These are phyloP conservation scores for Eretmocerus hayati DNA, from an alignment of 2,888 invertebrate species.

Conservation along the genomic window DNA sequence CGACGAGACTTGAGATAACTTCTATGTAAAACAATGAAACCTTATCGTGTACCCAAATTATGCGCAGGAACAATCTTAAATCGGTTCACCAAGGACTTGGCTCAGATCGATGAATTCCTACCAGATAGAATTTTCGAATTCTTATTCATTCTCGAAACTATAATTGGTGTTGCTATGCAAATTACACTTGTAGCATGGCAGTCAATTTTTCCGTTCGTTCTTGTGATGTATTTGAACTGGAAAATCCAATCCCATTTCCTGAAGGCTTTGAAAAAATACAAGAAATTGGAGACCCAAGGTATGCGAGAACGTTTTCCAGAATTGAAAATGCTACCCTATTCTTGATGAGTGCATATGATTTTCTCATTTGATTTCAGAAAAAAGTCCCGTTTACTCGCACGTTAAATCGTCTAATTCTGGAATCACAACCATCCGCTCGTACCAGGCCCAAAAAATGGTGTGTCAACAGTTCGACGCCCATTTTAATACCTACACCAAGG, in stretches of 20 bases:
- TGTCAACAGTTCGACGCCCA: neutral
- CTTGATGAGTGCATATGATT: neutral
- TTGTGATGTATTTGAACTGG: neutral
- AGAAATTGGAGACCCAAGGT: neutral
- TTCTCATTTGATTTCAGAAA: neutral
- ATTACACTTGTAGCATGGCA: neutral
- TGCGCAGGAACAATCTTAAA: constrained; percentile 64
- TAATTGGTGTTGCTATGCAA: neutral
- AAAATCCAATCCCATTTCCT: neutral
- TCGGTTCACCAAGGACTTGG: constrained; percentile 79
- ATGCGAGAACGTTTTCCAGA: no score
- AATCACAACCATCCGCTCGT: constrained; percentile 76
- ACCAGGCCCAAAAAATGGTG: constrained; percentile 29
- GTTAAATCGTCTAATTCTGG: constrained; percentile 38
- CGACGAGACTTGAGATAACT: no score
- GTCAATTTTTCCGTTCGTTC: neutral
- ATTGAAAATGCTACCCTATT: neutral
- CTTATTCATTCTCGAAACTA: neutral
- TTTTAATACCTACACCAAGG: neutral
- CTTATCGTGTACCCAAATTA: neutral
- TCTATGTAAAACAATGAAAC: neutral
- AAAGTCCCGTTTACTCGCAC: neutral
- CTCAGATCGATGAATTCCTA: constrained; percentile 67
- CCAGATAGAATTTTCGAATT: constrained; percentile 39
- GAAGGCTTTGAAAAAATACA: neutral